These are phyloP conservation scores for Thymelicus acteon DNA, from an alignment of 2,888 invertebrate genomes.

Conservation along the genomic window DNA sequence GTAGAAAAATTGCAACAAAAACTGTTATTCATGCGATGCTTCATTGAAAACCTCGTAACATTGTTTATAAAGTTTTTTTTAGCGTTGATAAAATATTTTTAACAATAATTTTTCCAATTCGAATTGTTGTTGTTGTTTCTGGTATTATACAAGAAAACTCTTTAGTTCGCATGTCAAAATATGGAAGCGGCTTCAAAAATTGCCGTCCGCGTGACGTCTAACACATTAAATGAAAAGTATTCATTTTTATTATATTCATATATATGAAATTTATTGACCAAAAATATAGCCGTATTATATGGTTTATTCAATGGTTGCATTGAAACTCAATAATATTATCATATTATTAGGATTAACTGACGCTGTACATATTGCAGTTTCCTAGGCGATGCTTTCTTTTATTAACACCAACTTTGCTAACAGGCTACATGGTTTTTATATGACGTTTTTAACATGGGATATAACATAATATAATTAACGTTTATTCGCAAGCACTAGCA, in stretches of 20 bases:
- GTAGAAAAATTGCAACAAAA: constrained; percentile 15
- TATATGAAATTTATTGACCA: too few relatives aligned
- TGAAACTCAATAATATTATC: too few relatives aligned
- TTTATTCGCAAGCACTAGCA: not conserved
- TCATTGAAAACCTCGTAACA: not conserved
- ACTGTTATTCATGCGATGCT: constrained; percentile 1
- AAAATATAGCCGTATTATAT: too few relatives aligned
- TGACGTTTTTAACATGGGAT: too few relatives aligned
- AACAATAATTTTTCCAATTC: constrained; percentile 1
- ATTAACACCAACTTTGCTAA: too few relatives aligned
- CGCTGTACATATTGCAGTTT: too few relatives aligned
- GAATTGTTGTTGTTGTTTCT: not conserved
- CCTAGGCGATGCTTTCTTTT: too few relatives aligned
- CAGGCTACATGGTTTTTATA: too few relatives aligned
- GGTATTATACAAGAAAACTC: not conserved
- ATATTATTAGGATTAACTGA: too few relatives aligned
- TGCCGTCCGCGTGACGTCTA: not conserved
- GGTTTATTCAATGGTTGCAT: too few relatives aligned
- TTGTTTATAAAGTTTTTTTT: not conserved
- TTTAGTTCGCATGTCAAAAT: not conserved
- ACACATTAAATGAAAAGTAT: too few relatives aligned
- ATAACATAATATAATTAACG: constrained; percentile 10
- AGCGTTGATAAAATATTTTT: not conserved
- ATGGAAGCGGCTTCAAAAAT: not conserved
- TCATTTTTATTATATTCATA: too few relatives aligned